These are phyloP conservation scores for Epinephelus awoara DNA, from an alignment of 2,797 vertebrate genomes.

Conservation along the genomic window DNA sequence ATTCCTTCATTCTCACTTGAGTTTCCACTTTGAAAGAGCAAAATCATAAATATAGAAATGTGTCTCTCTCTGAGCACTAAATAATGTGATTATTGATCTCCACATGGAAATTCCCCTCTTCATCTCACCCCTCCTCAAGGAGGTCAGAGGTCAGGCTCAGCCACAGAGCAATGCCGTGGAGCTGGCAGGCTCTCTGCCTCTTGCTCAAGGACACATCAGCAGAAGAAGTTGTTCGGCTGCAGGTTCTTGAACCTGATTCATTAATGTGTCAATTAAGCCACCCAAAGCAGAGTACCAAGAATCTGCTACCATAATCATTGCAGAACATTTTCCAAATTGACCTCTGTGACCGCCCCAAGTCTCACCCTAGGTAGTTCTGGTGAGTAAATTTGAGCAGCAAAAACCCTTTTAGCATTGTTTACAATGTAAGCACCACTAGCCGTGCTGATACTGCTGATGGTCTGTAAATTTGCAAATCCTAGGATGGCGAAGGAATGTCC, in stretches of 20 bases:
- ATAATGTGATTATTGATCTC: conserved; percentile 29
- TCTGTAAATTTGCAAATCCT: too few species aligned
- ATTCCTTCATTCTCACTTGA: background rate
- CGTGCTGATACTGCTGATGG: too few species aligned
- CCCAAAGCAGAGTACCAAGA: background rate
- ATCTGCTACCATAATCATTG: background rate
- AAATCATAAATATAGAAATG: background rate
- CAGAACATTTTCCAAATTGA: background rate
- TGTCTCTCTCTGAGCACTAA: background rate
- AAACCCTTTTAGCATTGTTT: too few species aligned
- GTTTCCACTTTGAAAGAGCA: background rate
- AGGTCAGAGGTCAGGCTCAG: conserved; percentile 17
- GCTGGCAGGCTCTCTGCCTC: background rate
- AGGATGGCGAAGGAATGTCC: too few species aligned
- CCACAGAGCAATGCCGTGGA: background rate
- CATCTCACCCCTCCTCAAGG: background rate
- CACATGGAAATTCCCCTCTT: conserved; percentile 1
- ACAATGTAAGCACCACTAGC: too few species aligned
- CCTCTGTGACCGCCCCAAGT: background rate
- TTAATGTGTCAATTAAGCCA: too few species aligned
- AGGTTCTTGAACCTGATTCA: background rate
- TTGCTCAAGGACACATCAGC: conserved; percentile 11
- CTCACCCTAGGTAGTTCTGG: too few species aligned
- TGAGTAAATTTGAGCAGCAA: too few species aligned
- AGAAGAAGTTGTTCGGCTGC: background rate